Base-by-base conservation (phyloP, 2,797 vertebrate species). In the Mustela erminea region DNA sequence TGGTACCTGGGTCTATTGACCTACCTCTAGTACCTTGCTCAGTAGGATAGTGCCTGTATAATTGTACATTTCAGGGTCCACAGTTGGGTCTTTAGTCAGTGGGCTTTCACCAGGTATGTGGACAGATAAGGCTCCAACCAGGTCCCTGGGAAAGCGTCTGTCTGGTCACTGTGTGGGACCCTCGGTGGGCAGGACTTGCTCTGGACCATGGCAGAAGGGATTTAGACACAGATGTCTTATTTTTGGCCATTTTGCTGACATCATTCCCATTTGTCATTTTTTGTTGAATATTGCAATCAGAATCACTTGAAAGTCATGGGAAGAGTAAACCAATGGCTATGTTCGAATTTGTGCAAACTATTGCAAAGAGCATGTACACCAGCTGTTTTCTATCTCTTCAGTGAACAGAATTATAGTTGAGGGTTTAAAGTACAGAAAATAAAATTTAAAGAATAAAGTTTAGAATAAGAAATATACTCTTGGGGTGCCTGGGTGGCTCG, bases 331-430 rank as follows among this genome's bases (percentile, higher is more conserved):
- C 83, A 81, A 93, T 96, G 27, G 87, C 49, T 93, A 23, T 58
- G 78, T 93, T 94, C 89, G 38, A 95, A 29, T 82, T 93, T 95
- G 86, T 89, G 15, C 95, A 74, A 38, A 52, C 88, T 88, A 95
- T 94, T 66, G 38, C 12, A 82, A 85, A 92, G 25, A 72, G 1
- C 70, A 10, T 80, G 21, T 27, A 58, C 25, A 35, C 68, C 11
- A 60, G 60, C 41, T 94, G 27, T 84, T 96, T 92, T 93, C 46
- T 7, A 81, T 78, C 15, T 97, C 35, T 93, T 21, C 11, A 52
- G 49, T 91, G 52, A 84, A 38, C 14, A 91, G 29, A 89, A 82
- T 81, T 95, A 88, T 81, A 94, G 12, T 46, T 93, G 74, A 78
- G 58, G 25, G 13, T 46, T 96, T 89, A 95, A 94, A 85, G 75